Evolutionary conservation across 2,797 vertebrate genomes (phyloP).

Genomic region (Chelmon rostratus): DNA sequence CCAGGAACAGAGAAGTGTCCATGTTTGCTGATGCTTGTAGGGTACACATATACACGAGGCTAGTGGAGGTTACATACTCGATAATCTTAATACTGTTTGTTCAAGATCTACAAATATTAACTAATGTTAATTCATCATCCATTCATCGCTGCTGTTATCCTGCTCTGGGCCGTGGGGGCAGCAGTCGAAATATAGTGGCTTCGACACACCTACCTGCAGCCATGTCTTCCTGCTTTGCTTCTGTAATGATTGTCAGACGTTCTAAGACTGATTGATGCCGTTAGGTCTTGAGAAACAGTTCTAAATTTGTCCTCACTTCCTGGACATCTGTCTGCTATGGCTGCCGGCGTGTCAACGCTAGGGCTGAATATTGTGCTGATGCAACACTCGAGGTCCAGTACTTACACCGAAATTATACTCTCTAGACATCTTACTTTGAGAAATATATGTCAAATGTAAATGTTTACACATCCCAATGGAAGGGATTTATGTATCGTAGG

Average conservation of each 20-base stretch:
- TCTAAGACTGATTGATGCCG: background rate
- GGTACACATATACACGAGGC: background rate
- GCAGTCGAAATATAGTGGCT: background rate
- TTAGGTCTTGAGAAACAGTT: background rate
- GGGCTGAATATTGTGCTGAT: background rate
- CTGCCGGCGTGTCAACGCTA: too few relatives aligned
- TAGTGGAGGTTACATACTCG: background rate
- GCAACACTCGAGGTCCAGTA: background rate
- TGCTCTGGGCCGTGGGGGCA: background rate
- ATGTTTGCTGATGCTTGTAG: conserved; percentile 15
- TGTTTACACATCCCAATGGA: too few relatives aligned
- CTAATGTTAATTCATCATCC: background rate
- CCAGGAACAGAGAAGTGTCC: conserved; percentile 25
- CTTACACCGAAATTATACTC: background rate
- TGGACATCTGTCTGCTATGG: background rate
- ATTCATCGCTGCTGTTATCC: background rate
- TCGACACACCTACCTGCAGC: background rate
- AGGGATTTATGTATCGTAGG: too few relatives aligned
- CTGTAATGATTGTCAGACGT: background rate
- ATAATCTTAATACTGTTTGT: background rate
- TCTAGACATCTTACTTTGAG: background rate
- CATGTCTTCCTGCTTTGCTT: background rate
- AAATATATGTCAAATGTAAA: background rate
- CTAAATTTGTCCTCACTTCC: background rate
- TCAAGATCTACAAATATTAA: background rate